Evolutionary conservation across 2,888 invertebrate species (phyloP), one percentile per base, ranked within the genome.

Genomic region (Calliphora vomitoria): DNA sequence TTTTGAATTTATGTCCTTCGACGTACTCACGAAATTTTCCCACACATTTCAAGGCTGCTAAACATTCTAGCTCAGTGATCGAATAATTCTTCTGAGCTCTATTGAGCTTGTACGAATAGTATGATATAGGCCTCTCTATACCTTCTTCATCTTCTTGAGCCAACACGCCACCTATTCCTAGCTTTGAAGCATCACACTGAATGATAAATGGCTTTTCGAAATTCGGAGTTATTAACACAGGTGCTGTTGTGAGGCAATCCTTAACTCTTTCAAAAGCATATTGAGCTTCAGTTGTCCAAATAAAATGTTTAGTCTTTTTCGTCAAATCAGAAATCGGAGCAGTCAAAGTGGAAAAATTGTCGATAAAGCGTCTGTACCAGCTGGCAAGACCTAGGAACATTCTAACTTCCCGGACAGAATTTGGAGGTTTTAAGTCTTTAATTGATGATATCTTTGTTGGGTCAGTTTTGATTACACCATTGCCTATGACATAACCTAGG

Each of bases 341-440:
- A 1, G 86, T 87, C 18, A 85, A 10, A 4, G 44, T 35, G 8
- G 79, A 66, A 69, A 80, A 86, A 15, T 79, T 75, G 1, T 68
- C 75, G 13, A 83, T 18, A 60, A 87, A 88, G 8, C 84, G 62
- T 11, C 88, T 58, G 38, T 88, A 88, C 88, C 87, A 89, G 35
- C 89, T 88, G 8, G 86, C 79, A 44, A 88, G 81, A 11, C 89
- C 88, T 1, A 89, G 47, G 41, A 89, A 88, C 10, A 86, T 55
- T 50, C 88, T 25, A 5, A 89, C 47, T 58, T 88, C 82, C 2
- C 75, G 81, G n/a, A 82, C 83, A 8, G 82, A 80, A 15, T 50
- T 64, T 8, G 88, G 89, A 35, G 78, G 72, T 4, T 83, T 55
- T 55, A 89, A 84, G 20, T 86, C 50, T 8, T 18, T 68, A 47